phyloP scores from a whole-genome alignment of 2,888 invertebrate species.

The Saturnia pavonia region DNA sequence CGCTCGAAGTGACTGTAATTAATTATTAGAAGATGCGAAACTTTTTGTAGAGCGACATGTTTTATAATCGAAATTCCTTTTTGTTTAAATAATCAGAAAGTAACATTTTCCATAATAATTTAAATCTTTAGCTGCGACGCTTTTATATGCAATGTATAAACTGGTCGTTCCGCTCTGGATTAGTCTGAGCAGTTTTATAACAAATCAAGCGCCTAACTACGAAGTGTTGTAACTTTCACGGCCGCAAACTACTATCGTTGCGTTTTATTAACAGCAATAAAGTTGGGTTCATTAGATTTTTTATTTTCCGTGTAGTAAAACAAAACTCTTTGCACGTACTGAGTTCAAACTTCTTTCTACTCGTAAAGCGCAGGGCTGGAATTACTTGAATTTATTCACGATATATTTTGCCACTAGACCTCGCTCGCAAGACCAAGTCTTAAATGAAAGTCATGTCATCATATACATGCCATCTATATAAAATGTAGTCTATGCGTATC shows the following conservation, averaged over 20 bases:
- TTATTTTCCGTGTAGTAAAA: constrained; percentile 63
- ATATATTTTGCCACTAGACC: constrained; percentile 29
- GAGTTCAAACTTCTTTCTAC: constrained; percentile 62
- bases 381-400: constrained; percentile 66
- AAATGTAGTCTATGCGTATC: too few species aligned
- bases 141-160: constrained; percentile 29
- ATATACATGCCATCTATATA: background rate
- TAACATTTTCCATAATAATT: too few species aligned
- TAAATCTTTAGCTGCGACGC: background rate
- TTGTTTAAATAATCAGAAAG: too few species aligned
- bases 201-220: constrained; percentile 42
- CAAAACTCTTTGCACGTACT: constrained; percentile 55
- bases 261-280: constrained; percentile 66
- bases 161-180: constrained; percentile 27
- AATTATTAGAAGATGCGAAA: too few species aligned
- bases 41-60: too few species aligned
- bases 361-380: constrained; percentile 60
- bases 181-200: constrained; percentile 30
- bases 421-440: background rate
- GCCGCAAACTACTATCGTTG: constrained; percentile 48
- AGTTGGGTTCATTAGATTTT: constrained; percentile 64
- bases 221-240: constrained; percentile 44
- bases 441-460: background rate
- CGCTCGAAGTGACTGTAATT: too few species aligned
- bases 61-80: too few species aligned